A percentile compares a stretch with the other conserved stretches of the same genome.
Evolutionary conservation across 2,888 invertebrate genomes (phyloP).

Genomic region (Callyntrura guangdongensis): DNA sequence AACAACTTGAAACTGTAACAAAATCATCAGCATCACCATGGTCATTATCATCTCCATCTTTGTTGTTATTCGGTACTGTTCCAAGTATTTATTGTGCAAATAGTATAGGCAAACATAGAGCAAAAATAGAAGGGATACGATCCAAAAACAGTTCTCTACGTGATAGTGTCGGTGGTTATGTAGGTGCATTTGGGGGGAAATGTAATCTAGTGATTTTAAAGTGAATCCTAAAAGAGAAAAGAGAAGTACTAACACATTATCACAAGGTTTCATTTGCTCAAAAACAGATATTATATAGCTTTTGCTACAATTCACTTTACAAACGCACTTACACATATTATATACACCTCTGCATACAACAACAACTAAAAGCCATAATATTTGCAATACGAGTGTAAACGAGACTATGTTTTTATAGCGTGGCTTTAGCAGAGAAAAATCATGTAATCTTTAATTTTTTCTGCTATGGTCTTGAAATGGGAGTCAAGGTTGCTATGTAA

Average conservation of each 20-base stretch:
- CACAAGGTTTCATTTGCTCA: constrained; percentile 14
- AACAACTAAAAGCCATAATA: not conserved
- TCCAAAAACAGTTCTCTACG: not conserved
- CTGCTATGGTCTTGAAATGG: constrained; percentile 73
- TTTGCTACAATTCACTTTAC: constrained; percentile 22
- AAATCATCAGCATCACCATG: not conserved
- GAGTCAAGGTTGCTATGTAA: constrained; percentile 74
- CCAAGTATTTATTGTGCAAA: not conserved
- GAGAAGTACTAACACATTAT: not conserved
- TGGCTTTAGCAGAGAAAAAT: constrained; percentile 56
- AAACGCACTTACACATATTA: not conserved
- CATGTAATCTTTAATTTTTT: constrained; percentile 58
- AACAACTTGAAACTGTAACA: not conserved
- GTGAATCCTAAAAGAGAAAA: not conserved
- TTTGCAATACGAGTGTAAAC: not conserved
- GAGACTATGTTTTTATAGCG: constrained; percentile 3
- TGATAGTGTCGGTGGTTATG: not conserved
- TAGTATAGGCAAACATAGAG: not conserved
- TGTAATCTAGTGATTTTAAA: constrained; percentile 14
- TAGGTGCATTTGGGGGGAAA: not conserved
- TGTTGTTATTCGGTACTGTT: not conserved
- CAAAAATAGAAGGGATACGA: not conserved
- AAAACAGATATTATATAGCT: not conserved
- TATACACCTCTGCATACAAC: not conserved
- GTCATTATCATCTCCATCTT: not conserved